Evolutionary conservation across 2,888 invertebrate genomes (phyloP).

Genomic region (Drosophila fulvimacula): DNA sequence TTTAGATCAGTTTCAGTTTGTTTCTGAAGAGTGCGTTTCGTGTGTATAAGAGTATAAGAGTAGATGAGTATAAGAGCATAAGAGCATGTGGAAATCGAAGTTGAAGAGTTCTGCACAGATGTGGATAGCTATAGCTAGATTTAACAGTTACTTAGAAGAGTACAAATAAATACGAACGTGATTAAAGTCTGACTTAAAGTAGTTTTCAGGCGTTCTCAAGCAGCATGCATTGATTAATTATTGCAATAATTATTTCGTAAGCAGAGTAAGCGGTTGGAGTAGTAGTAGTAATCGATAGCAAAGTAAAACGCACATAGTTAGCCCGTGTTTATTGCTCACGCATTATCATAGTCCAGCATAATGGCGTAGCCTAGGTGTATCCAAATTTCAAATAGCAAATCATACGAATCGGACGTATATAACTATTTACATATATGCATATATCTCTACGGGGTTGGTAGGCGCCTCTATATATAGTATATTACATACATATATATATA

Average conservation of each 20-base stretch:
- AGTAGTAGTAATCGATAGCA: constrained; percentile 28
- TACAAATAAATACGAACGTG: neutral
- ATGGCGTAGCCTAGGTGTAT: constrained; percentile 29
- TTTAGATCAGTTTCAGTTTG: constrained; percentile 1
- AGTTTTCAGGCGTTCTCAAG: constrained; percentile 55
- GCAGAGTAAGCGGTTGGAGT: constrained; percentile 32
- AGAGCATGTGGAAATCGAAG: constrained; percentile 5
- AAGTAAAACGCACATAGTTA: constrained; percentile 65
- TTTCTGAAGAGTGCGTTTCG: neutral
- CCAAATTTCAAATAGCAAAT: constrained; percentile 50
- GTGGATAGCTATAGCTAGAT: constrained; percentile 5
- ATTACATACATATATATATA: constrained; percentile 36
- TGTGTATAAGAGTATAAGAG: constrained; percentile 7
- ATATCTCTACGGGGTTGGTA: constrained; percentile 35
- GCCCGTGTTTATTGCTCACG: constrained; percentile 35
- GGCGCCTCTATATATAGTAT: constrained; percentile 5
- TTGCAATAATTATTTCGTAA: constrained; percentile 4
- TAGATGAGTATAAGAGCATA: constrained; percentile 12
- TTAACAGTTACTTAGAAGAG: constrained; percentile 3
- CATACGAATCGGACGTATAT: constrained; percentile 28
- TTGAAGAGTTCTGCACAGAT: constrained; percentile 9
- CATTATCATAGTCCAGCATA: constrained; percentile 17
- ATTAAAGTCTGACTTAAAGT: constrained; percentile 1
- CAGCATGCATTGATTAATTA: constrained; percentile 58
- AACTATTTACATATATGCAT: constrained; percentile 39